phyloP scores from a whole-genome alignment of 2,888 invertebrate genomes.

The Euspilapteryx auroguttella region DNA sequence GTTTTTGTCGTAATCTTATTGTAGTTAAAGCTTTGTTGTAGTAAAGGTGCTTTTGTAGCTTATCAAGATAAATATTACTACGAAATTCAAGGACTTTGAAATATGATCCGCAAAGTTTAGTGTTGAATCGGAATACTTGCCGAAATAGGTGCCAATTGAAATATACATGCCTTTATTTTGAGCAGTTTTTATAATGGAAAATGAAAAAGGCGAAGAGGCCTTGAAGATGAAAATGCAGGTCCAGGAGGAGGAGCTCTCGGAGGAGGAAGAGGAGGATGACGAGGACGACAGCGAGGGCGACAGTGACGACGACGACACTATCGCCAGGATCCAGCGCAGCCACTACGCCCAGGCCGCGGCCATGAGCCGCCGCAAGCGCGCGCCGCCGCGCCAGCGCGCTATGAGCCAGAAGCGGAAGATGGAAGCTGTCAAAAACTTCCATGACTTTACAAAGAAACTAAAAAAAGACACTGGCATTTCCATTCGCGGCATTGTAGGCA shows the following conservation, averaged over 20 bases:
- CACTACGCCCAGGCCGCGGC: conserved; percentile 49
- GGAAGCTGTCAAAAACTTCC: conserved; percentile 53
- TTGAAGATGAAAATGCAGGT: background rate
- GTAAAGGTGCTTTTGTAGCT: too few species aligned
- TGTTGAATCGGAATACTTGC: too few species aligned
- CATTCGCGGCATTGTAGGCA: conserved; percentile 50
- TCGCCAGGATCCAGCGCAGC: conserved; percentile 47
- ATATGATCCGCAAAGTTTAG: too few species aligned
- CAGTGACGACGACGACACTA: conserved; percentile 44
- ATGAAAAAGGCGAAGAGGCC: background rate
- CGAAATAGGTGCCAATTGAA: too few species aligned
- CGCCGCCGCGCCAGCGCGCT: conserved; percentile 31
- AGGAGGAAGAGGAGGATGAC: conserved; percentile 30
- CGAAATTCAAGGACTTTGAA: too few species aligned
- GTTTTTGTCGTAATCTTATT: too few species aligned
- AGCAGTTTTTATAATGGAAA: too few species aligned
- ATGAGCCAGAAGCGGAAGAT: conserved; percentile 54
- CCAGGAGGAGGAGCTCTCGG: conserved; percentile 2
- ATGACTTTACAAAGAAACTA: conserved; percentile 53
- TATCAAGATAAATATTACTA: too few species aligned
- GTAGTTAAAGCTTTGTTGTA: too few species aligned
- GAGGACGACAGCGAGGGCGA: conserved; percentile 43
- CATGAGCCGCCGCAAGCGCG: conserved; percentile 35
- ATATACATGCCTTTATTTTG: too few species aligned
- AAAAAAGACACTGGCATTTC: conserved; percentile 54